Evolutionary conservation across 1,140 invertebrate species (phyloP).

Genomic region (Goniozus legneri): DNA sequence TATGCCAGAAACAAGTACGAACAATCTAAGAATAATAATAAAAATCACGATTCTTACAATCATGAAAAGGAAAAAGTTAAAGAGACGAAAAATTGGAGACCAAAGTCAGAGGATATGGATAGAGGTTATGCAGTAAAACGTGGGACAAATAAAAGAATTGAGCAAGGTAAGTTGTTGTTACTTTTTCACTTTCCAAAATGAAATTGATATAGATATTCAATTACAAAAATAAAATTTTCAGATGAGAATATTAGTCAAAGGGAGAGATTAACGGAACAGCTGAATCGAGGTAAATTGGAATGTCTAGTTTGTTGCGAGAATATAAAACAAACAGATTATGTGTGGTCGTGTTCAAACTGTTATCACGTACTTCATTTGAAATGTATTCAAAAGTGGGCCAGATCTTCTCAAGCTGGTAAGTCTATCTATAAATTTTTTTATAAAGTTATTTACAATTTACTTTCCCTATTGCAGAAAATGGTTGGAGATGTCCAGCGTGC

Average conservation of each 20-base stretch:
- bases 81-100: slow-evolving; percentile 36
- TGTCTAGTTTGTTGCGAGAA: slow-evolving; percentile 91
- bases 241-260: slow-evolving; percentile 65
- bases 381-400: slow-evolving; percentile 89
- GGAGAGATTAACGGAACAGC: slow-evolving; percentile 76
- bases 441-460: neutral
- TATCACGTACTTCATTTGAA: slow-evolving; percentile 87
- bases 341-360: slow-evolving; percentile 89
- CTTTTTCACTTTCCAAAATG: slow-evolving; percentile 4
- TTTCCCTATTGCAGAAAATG: slow-evolving; percentile 56
- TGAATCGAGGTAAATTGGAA: slow-evolving; percentile 75
- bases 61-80: slow-evolving; percentile 25
- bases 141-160: slow-evolving; percentile 27
- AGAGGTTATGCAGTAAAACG: slow-evolving; percentile 21
- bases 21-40: slow-evolving; percentile 24
- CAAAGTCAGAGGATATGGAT: slow-evolving; percentile 19
- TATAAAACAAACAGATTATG: slow-evolving; percentile 71
- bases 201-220: slow-evolving; percentile 3
- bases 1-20: slow-evolving; percentile 28
- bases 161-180: slow-evolving; percentile 25
- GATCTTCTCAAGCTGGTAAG: slow-evolving; percentile 70
- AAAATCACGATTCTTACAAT: slow-evolving; percentile 19
- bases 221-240: slow-evolving; percentile 26
- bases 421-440: slow-evolving; percentile 1
- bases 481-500: slow-evolving; percentile 92